A percentile compares a stretch with the other conserved stretches of the same genome.
phyloP scores from a whole-genome alignment of 2,113 vertebrate species.

The Chauna torquata region DNA sequence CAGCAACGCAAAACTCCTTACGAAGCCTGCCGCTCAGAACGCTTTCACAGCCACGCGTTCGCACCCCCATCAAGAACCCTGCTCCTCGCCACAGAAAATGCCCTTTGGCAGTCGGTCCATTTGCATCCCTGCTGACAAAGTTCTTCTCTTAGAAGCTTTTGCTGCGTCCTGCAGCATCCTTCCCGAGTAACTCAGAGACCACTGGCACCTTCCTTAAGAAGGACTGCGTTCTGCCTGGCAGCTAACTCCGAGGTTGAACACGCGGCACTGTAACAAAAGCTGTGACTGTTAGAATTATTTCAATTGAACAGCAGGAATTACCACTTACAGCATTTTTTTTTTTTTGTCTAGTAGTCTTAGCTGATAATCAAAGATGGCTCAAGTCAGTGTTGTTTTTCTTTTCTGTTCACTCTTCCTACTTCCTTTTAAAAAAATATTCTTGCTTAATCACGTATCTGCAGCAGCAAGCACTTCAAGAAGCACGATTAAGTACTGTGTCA shows the following conservation, averaged over 20 bases:
- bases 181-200: slow-evolving; percentile 22
- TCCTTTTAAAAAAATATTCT: not conserved
- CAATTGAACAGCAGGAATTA: too few relatives aligned
- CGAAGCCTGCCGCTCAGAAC: not conserved
- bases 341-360: not conserved
- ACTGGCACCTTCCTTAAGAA: not conserved
- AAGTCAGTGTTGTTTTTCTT: too few relatives aligned
- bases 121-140: slow-evolving; percentile 46
- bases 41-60: not conserved
- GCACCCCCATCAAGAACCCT: not conserved
- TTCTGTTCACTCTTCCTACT: not conserved
- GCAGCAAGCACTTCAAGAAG: not conserved
- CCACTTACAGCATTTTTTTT: too few relatives aligned
- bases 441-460: not conserved
- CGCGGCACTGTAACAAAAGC: not conserved
- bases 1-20: too few relatives aligned
- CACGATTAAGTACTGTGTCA: not conserved
- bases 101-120: slow-evolving; percentile 12
- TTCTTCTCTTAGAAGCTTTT: slow-evolving; percentile 10
- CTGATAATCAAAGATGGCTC: not conserved
- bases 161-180: not conserved
- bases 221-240: slow-evolving; percentile 22
- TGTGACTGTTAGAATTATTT: not conserved
- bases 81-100: not conserved
- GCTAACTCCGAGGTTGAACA: not conserved